Percentiles rank a stretch among this genome's conserved stretches.
phyloP scores from a whole-genome alignment of 2,797 vertebrate species.

The Phataginus tricuspis region DNA sequence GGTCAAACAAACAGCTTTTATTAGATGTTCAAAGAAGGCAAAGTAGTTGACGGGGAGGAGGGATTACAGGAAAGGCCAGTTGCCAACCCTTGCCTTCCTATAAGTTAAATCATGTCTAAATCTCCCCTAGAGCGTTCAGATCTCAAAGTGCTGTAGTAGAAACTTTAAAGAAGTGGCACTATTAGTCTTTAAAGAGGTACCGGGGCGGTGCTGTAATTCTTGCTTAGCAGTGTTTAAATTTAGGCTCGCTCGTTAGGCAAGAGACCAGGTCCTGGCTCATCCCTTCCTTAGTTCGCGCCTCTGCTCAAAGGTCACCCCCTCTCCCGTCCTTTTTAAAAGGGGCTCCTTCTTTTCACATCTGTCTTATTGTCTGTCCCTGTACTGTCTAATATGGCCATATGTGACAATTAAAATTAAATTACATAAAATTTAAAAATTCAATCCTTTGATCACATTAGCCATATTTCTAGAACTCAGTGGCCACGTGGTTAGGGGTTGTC shows the following conservation, averaged over 20 bases:
- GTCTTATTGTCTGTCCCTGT: not conserved
- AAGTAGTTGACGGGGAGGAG: not conserved
- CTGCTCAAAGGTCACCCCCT: not conserved
- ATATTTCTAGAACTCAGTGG: not conserved
- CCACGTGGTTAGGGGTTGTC: no score
- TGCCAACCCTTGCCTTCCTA: not conserved
- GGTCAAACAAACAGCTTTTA: not conserved
- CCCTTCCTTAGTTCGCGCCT: not conserved
- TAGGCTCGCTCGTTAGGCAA: not conserved
- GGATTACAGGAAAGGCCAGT: not conserved
- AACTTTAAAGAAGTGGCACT: not conserved
- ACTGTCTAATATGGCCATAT: not conserved
- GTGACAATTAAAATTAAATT: not conserved
- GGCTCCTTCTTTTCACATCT: not conserved
- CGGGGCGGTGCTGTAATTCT: not conserved
- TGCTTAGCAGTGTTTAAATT: not conserved
- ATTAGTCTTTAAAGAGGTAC: not conserved
- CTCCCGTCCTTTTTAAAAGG: not conserved
- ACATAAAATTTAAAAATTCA: not conserved
- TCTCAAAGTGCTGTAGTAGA: not conserved
- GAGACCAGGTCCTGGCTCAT: not conserved
- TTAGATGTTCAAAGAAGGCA: not conserved
- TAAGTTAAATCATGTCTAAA: not conserved
- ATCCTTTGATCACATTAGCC: not conserved
- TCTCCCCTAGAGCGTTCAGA: not conserved